phyloP scores from a whole-genome alignment of 1,140 invertebrate genomes.

The Leucophenga varia region DNA sequence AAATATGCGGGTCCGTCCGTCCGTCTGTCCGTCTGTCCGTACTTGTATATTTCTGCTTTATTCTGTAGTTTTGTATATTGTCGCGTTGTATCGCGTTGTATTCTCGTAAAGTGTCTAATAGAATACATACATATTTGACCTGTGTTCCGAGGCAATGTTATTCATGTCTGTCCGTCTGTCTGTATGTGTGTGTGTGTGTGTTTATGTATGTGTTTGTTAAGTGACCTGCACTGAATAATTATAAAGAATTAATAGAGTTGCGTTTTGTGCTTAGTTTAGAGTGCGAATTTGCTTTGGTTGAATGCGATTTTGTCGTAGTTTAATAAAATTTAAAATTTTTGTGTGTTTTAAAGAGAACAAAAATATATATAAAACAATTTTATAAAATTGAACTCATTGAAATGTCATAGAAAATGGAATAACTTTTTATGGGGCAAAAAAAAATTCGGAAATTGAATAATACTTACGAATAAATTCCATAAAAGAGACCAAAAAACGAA shows the following conservation, averaged over 20 bases:
- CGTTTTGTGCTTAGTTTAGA: slow-evolving; percentile 1
- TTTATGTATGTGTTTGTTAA: slow-evolving; percentile 18
- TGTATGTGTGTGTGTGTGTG: slow-evolving; percentile 7
- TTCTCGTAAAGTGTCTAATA: too few relatives aligned
- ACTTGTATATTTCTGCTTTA: too few relatives aligned
- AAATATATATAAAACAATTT: slow-evolving; percentile 2
- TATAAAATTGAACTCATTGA: too few relatives aligned
- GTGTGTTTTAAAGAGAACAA: slow-evolving; percentile 13
- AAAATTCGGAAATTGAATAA: too few relatives aligned
- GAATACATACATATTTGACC: too few relatives aligned
- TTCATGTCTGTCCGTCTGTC: background rate
- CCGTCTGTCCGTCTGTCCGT: slow-evolving; percentile 3
- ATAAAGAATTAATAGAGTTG: background rate
- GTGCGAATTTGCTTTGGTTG: background rate
- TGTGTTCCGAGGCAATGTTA: slow-evolving; percentile 23
- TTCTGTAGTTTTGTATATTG: slow-evolving; percentile 27
- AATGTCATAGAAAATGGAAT: too few relatives aligned
- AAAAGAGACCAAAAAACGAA: too few relatives aligned
- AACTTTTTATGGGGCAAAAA: too few relatives aligned
- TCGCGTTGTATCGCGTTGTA: too few relatives aligned
- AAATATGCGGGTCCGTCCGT: too few relatives aligned
- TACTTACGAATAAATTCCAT: too few relatives aligned
- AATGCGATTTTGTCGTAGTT: background rate
- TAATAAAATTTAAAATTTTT: slow-evolving; percentile 30
- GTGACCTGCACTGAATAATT: slow-evolving; percentile 4